Base-by-base conservation (phyloP, 1,140 invertebrate species). In the Zaprionus tsacasi region DNA sequence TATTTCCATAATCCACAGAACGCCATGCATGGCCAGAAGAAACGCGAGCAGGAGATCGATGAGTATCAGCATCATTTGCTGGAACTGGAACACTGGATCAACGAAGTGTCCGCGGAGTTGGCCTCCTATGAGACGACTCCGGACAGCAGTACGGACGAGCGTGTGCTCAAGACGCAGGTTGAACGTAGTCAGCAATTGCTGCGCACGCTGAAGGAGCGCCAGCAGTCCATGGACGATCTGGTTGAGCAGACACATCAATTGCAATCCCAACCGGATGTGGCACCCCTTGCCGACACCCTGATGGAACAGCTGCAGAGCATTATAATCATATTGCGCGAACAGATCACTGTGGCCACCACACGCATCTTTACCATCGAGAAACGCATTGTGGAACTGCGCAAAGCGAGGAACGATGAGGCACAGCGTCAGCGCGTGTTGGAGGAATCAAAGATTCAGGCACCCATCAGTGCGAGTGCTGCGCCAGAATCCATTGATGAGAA, bases 51-150 rank as follows among this genome's bases (percentile, higher is more conserved):
- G 71, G 94, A 96, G 86, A 91, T 96, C 10, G 80, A 93, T 21
- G 76, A 93, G 43, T 96, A 96, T 76, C 94, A 94, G 89, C 82
- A 92, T 56, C 93, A 95, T 79, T 93, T 96, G 40, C 93, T 93
- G 38, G 94, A 96, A 81, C 93, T 95, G 0, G 95, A 96, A 77
- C 81, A 91, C 43, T 96, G 95, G 95, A 91, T 96, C 15, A 86
- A 92, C 85, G 92, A 70, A 85, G 93, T 91, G 7, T 80, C 86
- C 15, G 76, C 76, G 0, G 86, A 92, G 55, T 45, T 91, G 21
- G 87, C 88, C 13, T 79, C 78, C 8, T 82, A 89, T 4, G 91
- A 92, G 59, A 64, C 85, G n/a, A 92, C 82, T 0, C 15, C 79
- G 4, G 80, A 90, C 6, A 88, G 82, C 59, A 90, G 69, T 36